phyloP scores from a whole-genome alignment of 2,113 vertebrate genomes.

The Myiopsitta monachus region DNA sequence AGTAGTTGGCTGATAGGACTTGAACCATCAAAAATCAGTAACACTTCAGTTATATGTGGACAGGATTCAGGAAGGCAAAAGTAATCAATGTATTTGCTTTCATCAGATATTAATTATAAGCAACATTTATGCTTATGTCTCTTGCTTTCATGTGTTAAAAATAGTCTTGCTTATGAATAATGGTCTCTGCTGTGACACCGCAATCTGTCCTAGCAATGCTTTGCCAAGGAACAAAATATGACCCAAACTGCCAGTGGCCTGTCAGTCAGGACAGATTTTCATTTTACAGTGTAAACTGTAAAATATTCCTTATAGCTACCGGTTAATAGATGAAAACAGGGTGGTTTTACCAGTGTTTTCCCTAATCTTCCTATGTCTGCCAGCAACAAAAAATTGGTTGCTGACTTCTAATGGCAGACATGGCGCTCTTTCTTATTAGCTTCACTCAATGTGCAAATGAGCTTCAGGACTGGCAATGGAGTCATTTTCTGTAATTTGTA shows the following conservation, averaged over 20 bases:
- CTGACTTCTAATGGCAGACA: neutral
- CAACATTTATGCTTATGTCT: neutral
- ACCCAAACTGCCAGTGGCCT: neutral
- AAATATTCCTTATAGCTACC: neutral
- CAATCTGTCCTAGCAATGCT: conserved; percentile 35
- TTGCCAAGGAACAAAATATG: conserved; percentile 43
- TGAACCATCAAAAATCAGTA: neutral
- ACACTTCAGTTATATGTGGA: neutral
- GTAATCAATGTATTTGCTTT: neutral
- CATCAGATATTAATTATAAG: conserved; percentile 6
- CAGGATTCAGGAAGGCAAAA: neutral
- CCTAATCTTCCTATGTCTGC: neutral
- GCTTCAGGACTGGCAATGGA: neutral
- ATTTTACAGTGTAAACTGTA: neutral
- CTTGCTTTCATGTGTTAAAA: conserved; percentile 13
- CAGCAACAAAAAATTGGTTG: neutral
- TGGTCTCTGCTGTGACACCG: conserved; percentile 46
- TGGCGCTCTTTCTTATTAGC: neutral
- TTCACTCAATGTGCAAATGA: neutral
- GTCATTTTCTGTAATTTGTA: neutral
- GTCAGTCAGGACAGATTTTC: neutral
- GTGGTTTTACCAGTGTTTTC: neutral
- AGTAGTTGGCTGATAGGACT: neutral
- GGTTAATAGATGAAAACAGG: neutral
- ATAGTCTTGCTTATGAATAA: conserved; percentile 36